Evolutionary conservation across 2,888 invertebrate genomes (phyloP).

Genomic region (Ophion ventricosus): DNA sequence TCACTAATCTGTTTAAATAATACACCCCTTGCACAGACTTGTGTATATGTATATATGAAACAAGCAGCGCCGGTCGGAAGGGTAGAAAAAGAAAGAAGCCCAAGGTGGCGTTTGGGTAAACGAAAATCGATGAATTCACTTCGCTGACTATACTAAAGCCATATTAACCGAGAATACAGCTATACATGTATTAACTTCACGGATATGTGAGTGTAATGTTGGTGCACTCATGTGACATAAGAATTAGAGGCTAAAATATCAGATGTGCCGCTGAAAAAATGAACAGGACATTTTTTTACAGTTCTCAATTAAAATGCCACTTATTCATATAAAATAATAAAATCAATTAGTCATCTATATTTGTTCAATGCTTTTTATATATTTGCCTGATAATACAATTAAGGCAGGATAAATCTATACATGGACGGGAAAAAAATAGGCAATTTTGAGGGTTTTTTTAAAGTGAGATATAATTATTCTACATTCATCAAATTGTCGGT

Average conservation of each 20-base stretch:
- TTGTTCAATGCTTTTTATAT: no score
- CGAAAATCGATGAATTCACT: conserved; percentile 81
- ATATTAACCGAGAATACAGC: conserved; percentile 58
- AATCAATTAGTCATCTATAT: no score
- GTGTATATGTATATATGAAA: conserved; percentile 32
- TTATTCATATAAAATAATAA: neutral
- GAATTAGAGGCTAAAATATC: neutral
- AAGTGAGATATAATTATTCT: no score
- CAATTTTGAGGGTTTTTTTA: no score
- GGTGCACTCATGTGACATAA: neutral
- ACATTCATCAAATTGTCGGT: no score
- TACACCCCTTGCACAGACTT: conserved; percentile 77
- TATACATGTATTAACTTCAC: conserved; percentile 25
- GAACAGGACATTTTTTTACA: neutral
- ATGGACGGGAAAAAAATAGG: no score
- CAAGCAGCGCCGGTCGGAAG: conserved; percentile 40
- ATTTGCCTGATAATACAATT: no score
- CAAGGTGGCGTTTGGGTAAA: conserved; percentile 73
- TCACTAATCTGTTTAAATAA: conserved; percentile 83
- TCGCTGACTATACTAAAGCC: conserved; percentile 8
- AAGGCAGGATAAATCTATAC: no score
- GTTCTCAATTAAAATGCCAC: neutral
- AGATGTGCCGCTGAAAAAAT: neutral
- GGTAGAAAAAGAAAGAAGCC: conserved; percentile 58
- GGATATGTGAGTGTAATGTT: neutral